Evolutionary conservation across 2,113 vertebrate genomes (phyloP).

Genomic region (Anarrhichthys ocellatus): DNA sequence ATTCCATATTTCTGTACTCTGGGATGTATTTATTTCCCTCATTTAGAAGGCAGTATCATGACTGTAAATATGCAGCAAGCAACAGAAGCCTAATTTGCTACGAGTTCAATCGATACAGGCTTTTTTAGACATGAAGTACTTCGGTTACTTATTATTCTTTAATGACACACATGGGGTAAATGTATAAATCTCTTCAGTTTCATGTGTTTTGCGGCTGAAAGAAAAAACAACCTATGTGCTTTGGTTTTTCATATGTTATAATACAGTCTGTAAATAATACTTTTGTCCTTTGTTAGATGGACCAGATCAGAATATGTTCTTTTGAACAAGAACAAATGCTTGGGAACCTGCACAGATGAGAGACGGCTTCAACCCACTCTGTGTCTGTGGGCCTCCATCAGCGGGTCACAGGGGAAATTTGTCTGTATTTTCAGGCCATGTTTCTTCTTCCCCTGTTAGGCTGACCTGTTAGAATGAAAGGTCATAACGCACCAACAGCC

Average conservation of each 20-base stretch:
- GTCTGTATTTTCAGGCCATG: constrained; percentile 41
- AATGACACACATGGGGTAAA: not conserved
- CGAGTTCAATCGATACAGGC: constrained; percentile 19
- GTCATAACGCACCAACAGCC: constrained; percentile 36
- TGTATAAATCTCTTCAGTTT: not conserved
- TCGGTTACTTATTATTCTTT: not conserved
- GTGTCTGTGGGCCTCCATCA: constrained; percentile 26
- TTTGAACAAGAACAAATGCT: constrained; percentile 29
- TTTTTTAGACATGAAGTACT: not conserved
- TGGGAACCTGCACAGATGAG: constrained; percentile 23
- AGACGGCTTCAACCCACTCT: constrained; percentile 8
- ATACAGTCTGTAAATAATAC: not conserved
- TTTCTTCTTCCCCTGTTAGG: constrained; percentile 33
- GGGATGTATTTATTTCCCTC: not conserved
- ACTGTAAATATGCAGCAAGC: constrained; percentile 19
- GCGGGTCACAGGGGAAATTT: constrained; percentile 59
- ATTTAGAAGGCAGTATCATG: constrained; percentile 7
- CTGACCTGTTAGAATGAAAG: constrained; percentile 52
- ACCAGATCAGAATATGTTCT: constrained; percentile 16
- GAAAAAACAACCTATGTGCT: not conserved
- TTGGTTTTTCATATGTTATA: not conserved
- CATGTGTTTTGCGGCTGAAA: not conserved
- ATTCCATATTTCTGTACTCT: constrained; percentile 11
- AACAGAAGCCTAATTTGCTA: constrained; percentile 41
- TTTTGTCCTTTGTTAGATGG: constrained; percentile 3